Percentiles rank a stretch among this genome's conserved stretches.
Evolutionary conservation across 2,888 invertebrate species (phyloP).

Genomic region (Hyposoter dolosus): DNA sequence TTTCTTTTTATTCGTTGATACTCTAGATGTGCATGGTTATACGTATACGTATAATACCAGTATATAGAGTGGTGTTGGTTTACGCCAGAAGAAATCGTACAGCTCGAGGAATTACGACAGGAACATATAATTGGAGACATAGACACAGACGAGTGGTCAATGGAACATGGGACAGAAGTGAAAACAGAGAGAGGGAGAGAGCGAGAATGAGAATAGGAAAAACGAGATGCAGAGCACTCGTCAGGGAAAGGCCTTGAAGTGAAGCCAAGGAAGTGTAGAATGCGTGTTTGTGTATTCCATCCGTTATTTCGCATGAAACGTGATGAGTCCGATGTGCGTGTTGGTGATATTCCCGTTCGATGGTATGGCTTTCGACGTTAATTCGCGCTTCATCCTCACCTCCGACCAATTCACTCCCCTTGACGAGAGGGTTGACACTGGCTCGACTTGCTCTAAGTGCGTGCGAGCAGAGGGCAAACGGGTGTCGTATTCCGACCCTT

Average conservation of each 20-base stretch:
- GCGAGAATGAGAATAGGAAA: constrained; percentile 42
- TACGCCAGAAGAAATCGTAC: constrained; percentile 49
- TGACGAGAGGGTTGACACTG: constrained; percentile 50
- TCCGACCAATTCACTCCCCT: constrained; percentile 56
- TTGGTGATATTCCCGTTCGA: constrained; percentile 40
- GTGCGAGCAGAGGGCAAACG: constrained; percentile 65
- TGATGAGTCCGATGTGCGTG: constrained; percentile 15
- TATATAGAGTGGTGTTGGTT: constrained; percentile 20
- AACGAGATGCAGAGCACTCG: constrained; percentile 51
- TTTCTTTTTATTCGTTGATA: constrained; percentile 26
- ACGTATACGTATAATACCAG: background rate
- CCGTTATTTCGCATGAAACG: constrained; percentile 26
- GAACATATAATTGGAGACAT: constrained; percentile 27
- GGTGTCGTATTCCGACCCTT: constrained; percentile 61
- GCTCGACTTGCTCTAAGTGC: constrained; percentile 59
- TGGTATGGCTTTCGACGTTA: constrained; percentile 53
- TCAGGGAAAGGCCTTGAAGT: constrained; percentile 22
- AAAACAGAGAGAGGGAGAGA: background rate
- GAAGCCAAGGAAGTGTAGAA: constrained; percentile 62
- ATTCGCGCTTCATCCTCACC: constrained; percentile 64
- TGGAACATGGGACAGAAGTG: background rate
- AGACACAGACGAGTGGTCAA: constrained; percentile 14
- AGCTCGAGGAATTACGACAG: constrained; percentile 46
- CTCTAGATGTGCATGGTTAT: background rate
- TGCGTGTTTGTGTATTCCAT: constrained; percentile 36